Conservation (phyloP, 2,797 vertebrate genomes). For the Cynopterus sphinx region DNA sequence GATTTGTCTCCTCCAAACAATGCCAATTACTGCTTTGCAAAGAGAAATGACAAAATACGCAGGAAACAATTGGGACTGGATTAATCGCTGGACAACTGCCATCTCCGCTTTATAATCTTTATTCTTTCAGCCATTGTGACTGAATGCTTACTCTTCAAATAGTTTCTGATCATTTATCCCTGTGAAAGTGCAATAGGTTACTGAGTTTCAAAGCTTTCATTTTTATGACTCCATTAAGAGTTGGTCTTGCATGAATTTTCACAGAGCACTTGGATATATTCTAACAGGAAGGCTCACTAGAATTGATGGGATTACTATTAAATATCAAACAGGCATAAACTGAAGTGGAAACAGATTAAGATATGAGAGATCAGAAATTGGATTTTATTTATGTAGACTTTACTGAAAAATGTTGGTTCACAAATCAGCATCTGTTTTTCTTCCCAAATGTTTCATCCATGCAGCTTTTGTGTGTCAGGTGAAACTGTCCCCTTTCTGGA, state of each 20-base stretch:
- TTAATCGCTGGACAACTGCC: slow-evolving; percentile 42
- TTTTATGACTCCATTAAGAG: slow-evolving; percentile 61
- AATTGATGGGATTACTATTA: slow-evolving; percentile 17
- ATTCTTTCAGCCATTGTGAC: slow-evolving; percentile 35
- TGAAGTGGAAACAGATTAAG: not conserved
- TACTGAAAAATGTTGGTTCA: not conserved
- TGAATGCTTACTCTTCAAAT: slow-evolving; percentile 66
- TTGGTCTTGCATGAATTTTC: slow-evolving; percentile 68
- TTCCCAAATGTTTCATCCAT: not conserved
- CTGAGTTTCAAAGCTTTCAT: slow-evolving; percentile 65
- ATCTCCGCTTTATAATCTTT: slow-evolving; percentile 36
- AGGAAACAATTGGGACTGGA: slow-evolving; percentile 55
- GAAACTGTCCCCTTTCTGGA: not conserved
- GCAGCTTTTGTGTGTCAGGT: not conserved
- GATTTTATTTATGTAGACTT: not conserved
- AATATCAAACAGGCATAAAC: slow-evolving; percentile 17
- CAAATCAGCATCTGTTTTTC: not conserved
- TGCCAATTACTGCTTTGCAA: slow-evolving; percentile 69
- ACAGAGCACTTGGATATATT: slow-evolving; percentile 3
- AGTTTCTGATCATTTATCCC: slow-evolving; percentile 58
- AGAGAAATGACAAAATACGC: slow-evolving; percentile 65
- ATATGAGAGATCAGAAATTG: not conserved
- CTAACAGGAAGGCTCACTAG: slow-evolving; percentile 7
- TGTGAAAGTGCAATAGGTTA: slow-evolving; percentile 69
- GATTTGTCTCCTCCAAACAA: slow-evolving; percentile 62